Base-by-base conservation (phyloP, 2,797 vertebrate genomes). In the Adrianichthys oophorus region DNA sequence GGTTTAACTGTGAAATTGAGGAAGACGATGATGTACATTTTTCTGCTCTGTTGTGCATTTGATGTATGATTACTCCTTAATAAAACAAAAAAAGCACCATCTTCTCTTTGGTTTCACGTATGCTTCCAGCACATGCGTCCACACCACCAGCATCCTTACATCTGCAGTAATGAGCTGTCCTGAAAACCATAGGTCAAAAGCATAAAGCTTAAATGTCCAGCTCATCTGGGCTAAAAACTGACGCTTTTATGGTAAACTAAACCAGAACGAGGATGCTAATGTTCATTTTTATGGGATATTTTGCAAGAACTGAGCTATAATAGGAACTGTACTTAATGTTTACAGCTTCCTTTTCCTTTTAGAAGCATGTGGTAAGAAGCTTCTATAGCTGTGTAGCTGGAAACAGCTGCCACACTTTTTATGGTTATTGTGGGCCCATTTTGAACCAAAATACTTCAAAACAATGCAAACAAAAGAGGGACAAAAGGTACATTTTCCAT, bases 11-110 rank as follows among this genome's bases (percentile, higher is more conserved):
- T 82, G 61, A 69, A 53, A 13, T 16, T 56, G n/a, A 53, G 65
- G 32, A 65, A 32, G 71, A 76, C 71, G 70, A 26, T 57, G 52
- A 19, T 89, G 85, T 88, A 82, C 71, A 87, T 90, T 82, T 62
- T 48, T 29, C 5, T 54, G 51, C 47, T 37, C 32, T 62, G 13
- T n/a, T 60, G 67, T 60, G 3, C 44, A 19, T 60, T 7, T 15
- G 26, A 16, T 15, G 8, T 17, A 47, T 67, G 65, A 58, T 13
- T 4, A 10, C 41, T 46, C 6, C 10, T 43, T 55, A 67, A 56
- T 44, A 16, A n/a, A 45, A 50, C 57, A 64, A 32, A 41, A 56
- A 32, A 55, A 16, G 26, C 13, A 5, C 13, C 32, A 10, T 37
- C 0, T 19, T 45, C 21, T 65, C 5, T 26, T 57, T 51, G 8